Conservation (phyloP, 2,113 vertebrate species). For the Diglossa brunneiventris region DNA sequence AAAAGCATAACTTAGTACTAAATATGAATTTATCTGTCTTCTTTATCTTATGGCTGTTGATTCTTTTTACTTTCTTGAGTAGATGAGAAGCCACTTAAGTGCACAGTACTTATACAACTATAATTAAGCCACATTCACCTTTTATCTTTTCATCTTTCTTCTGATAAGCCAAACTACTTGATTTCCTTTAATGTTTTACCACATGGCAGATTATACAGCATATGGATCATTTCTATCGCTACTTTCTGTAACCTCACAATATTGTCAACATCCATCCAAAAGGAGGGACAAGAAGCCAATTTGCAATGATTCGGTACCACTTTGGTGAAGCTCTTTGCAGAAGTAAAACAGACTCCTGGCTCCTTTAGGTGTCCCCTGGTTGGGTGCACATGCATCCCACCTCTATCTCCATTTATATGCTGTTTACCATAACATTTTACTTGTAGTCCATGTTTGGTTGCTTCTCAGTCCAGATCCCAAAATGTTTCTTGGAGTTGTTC, state of each 20-base stretch:
- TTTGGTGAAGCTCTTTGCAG: background rate
- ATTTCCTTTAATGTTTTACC: background rate
- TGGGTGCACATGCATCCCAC: rapidly evolving
- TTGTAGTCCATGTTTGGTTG: background rate
- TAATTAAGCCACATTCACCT: background rate
- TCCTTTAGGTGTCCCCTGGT: background rate
- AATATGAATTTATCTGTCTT: background rate
- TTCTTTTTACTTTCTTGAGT: background rate
- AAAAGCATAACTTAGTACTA: background rate
- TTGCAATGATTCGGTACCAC: background rate
- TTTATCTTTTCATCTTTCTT: background rate
- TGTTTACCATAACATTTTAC: background rate
- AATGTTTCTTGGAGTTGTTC: background rate
- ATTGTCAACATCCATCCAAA: background rate
- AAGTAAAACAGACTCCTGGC: background rate
- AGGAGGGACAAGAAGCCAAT: background rate
- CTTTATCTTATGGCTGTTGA: background rate
- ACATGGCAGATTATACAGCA: background rate
- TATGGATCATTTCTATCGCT: background rate
- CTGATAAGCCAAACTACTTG: background rate
- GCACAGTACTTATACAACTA: background rate
- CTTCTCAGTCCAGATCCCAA: background rate
- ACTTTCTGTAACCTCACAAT: background rate
- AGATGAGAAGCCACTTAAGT: background rate
- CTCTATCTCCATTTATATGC: background rate